A percentile compares a stretch with the other conserved stretches of the same genome.
These are phyloP conservation scores for Megaceryle torquata DNA, from an alignment of 2,113 vertebrate genomes.

Conservation along the genomic window DNA sequence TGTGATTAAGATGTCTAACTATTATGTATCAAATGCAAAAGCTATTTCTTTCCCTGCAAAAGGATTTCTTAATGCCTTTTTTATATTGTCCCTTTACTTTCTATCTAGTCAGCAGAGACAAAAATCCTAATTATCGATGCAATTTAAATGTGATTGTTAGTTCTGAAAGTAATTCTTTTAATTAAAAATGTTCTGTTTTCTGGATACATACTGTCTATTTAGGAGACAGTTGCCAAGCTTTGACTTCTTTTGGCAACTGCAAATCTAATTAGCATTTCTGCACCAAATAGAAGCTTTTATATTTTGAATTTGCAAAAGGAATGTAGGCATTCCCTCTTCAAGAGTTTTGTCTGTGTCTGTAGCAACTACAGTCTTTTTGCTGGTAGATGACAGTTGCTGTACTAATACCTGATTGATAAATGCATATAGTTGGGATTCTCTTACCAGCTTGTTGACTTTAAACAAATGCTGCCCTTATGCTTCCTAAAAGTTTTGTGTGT, in stretches of 20 bases:
- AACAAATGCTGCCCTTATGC: not conserved
- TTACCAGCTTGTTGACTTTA: not conserved
- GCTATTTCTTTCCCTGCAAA: not conserved
- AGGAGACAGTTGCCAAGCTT: slow-evolving; percentile 11
- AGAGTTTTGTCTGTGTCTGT: not conserved
- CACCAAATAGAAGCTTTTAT: slow-evolving; percentile 4
- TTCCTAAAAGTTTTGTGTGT: not conserved
- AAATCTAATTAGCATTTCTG: slow-evolving; percentile 41
- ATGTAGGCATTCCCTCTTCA: not conserved
- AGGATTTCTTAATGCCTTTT: not conserved
- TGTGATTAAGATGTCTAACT: not conserved
- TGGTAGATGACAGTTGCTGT: not conserved
- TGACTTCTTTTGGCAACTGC: not conserved
- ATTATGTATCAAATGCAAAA: not conserved
- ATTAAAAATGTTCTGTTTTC: slow-evolving; percentile 37
- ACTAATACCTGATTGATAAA: not conserved
- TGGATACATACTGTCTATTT: slow-evolving; percentile 29
- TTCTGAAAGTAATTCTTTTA: slow-evolving; percentile 37
- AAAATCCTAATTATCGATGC: slow-evolving; percentile 25
- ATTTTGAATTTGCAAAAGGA: not conserved
- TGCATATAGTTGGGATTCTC: not conserved
- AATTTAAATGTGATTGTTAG: slow-evolving; percentile 15
- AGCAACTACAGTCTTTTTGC: not conserved
- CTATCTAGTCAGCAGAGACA: slow-evolving; percentile 9
- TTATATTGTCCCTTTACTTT: slow-evolving; percentile 3